Base-by-base conservation (phyloP, 2,888 invertebrate species). In the Coelogynopora nodosa region DNA sequence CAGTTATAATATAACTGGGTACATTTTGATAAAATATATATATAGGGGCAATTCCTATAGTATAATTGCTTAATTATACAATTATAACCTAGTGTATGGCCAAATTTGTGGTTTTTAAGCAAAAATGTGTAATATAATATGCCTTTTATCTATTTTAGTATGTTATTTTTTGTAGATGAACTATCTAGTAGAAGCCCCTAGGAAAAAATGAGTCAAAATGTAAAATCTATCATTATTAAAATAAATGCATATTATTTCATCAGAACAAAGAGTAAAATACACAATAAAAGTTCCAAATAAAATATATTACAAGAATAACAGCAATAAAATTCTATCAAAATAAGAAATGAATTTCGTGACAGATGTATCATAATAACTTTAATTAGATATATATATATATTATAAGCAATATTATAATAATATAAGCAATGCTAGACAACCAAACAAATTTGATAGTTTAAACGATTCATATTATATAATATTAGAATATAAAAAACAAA, bases 201-300 rank as follows among this genome's bases (percentile, higher is more conserved):
- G 74, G 74, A 23, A 74, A 74, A 74, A 74, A 74, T 74, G 74
- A 74, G 74, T 74, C 74, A 74, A 74, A 74, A 74, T 74, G 23
- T 74, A 74, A 74, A 74, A 74, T 74, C 74, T 74, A 23, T 74
- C 74, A 26, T 26, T 74, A 74, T 74, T 23, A 74, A n/a, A 74
- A 74, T 74, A 74, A 74, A 74, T 74, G 74, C 74, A 74, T 74
- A 74, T 74, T 74, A 74, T 74, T 74, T 74, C 74, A 74, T 74
- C 27, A 74, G 74, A 74, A 74, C 74, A 74, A 74, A 74, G 74
- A 74, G 74, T 5, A 74, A 74, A 74, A 5, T 74, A 74, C 23
- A 74, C 23, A 23, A 74, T 74, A 74, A 74, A 74, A 74, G 18
- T 74, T 74, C 18, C 74, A 74, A 74, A 74, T 74, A 74, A 10